Conservation (phyloP, 2,797 vertebrate species). For the Arrhamphus sclerolepis region DNA sequence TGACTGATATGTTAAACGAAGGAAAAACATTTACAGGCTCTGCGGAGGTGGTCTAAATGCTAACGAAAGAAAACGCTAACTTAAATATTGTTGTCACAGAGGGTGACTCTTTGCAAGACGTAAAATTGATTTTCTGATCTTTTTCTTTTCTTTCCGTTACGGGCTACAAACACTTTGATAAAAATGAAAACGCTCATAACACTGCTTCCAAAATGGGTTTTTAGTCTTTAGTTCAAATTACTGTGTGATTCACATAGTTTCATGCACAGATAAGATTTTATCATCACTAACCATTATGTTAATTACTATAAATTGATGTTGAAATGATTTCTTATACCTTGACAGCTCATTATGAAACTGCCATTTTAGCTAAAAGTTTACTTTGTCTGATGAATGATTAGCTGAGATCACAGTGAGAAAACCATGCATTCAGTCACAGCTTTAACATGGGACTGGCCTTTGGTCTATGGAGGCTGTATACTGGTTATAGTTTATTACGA, state of each 20-base stretch:
- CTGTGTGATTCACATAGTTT: too few relatives aligned
- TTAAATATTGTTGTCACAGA: conserved; percentile 12
- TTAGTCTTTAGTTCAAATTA: too few relatives aligned
- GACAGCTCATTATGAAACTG: neutral
- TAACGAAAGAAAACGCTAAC: neutral
- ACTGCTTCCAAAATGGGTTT: neutral
- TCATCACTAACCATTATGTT: neutral
- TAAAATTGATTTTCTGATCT: neutral
- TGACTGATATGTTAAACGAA: conserved; percentile 41
- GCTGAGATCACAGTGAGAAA: conserved; percentile 21
- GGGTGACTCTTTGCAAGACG: neutral
- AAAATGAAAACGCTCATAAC: neutral
- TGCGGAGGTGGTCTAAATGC: conserved; percentile 14
- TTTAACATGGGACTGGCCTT: conserved; percentile 30
- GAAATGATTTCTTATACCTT: conserved; percentile 2
- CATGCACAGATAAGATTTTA: neutral
- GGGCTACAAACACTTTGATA: neutral
- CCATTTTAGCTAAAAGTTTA: conserved; percentile 17
- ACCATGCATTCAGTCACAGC: conserved; percentile 1
- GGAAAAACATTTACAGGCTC: conserved; percentile 28
- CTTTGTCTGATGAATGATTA: conserved; percentile 31
- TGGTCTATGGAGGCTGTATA: conserved; percentile 24
- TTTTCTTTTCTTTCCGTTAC: neutral
- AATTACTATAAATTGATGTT: neutral
- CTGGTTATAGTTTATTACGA: conserved; percentile 34